These are phyloP conservation scores for Lophius piscatorius DNA, from an alignment of 2,113 vertebrate species.

Conservation along the genomic window DNA sequence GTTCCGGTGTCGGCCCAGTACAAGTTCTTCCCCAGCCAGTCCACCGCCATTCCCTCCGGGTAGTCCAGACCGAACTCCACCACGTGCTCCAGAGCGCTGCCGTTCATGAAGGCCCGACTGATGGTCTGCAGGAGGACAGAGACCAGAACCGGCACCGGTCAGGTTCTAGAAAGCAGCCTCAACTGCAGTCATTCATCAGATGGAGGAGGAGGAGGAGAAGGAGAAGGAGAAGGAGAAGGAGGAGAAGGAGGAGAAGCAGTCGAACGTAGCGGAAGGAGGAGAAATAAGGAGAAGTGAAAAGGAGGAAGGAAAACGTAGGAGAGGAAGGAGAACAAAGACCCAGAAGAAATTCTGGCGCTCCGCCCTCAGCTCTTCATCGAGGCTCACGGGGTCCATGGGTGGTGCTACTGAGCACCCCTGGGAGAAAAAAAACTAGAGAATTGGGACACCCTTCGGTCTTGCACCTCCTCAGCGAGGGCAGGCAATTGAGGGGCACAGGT, in stretches of 20 bases:
- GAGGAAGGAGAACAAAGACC: background rate
- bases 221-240: background rate
- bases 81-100: slow-evolving; percentile 92
- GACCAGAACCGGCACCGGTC: background rate
- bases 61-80: slow-evolving; percentile 97
- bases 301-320: background rate
- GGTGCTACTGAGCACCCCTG: too few relatives aligned
- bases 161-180: background rate
- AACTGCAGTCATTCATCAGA: too few relatives aligned
- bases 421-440: too few relatives aligned
- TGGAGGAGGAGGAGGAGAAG: background rate
- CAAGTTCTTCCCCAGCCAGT: slow-evolving; percentile 97
- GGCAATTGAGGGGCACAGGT: too few relatives aligned
- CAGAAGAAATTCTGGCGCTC: too few relatives aligned
- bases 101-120: slow-evolving; percentile 97
- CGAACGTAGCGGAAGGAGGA: background rate
- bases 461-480: too few relatives aligned
- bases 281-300: background rate
- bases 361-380: too few relatives aligned
- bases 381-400: too few relatives aligned
- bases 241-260: background rate
- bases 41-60: slow-evolving; percentile 97
- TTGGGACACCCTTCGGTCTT: too few relatives aligned
- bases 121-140: slow-evolving; percentile 84
- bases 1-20: slow-evolving; percentile 98